Base-by-base conservation (phyloP, 2,888 invertebrate species). In the Toxonevra muliebris region DNA sequence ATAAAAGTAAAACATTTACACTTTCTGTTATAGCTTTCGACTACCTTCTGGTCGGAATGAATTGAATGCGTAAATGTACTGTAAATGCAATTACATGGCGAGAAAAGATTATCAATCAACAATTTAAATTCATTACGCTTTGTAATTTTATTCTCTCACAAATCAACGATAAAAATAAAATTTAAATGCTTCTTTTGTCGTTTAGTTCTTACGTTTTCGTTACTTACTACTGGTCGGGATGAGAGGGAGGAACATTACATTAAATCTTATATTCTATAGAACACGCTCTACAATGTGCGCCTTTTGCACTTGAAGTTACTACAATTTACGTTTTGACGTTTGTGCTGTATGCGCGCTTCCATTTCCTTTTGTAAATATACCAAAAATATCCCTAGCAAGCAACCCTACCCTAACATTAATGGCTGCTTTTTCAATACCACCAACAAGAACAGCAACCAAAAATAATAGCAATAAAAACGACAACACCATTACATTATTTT, bases 51-150 rank as follows among this genome's bases (percentile, higher is more conserved):
- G n/a, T n/a, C 30, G 7, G 30, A 30, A 30, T 30, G 30, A 30
- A 30, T 30, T 30, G 30, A 30, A 30, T 30, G 30, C 30, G 30
- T 30, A 30, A 30, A 30, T 4, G 30, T 30, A 30, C 30, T 30
- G 30, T 30, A 30, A 30, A 30, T 30, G 30, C 30, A 30, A 30
- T 30, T 30, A 30, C 30, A 30, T 30, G 30, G 30, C 30, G 30
- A 30, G 17, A 43, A 42, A 40, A 43, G 42, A 58, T 58, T 58
- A 58, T 58, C 58, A 60, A 60, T 60, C 48, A 60, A 48, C 45
- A 45, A 60, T 60, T 60, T 60, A 60, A 60, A 60, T 60, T 60
- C 60, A 60, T 60, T 60, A 11, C 17, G 4, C 12, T 45, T 60
- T 19, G 30, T 30, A 19, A 60, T 60, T 60, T 59, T 30, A 15